These are phyloP conservation scores for Helogale parvula DNA, from an alignment of 2,113 vertebrate species.

Conservation along the genomic window DNA sequence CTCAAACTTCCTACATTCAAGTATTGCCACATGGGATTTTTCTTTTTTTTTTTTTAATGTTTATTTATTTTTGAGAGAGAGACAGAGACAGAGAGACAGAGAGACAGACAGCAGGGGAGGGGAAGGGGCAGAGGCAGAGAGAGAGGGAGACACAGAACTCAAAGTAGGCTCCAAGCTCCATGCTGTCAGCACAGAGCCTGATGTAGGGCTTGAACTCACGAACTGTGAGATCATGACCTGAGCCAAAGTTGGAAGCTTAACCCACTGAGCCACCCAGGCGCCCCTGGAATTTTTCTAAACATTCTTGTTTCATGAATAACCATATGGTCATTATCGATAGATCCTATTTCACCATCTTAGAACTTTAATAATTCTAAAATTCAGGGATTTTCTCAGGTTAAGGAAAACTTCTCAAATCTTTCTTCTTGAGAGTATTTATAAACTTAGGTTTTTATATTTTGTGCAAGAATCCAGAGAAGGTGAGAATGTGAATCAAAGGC, in stretches of 20 bases:
- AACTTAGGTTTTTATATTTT: not conserved
- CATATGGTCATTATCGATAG: not conserved
- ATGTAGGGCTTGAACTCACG: too few species aligned
- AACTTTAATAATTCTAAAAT: conserved; percentile 31
- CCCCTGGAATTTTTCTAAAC: not conserved
- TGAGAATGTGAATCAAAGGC: not conserved
- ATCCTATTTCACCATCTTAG: not conserved
- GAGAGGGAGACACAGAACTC: too few species aligned
- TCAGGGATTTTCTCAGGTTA: not conserved
- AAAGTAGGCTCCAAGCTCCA: too few species aligned
- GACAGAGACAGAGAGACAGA: too few species aligned
- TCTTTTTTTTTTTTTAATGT: too few species aligned
- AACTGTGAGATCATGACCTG: too few species aligned
- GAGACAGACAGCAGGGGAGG: too few species aligned
- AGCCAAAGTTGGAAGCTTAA: too few species aligned
- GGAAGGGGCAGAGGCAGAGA: too few species aligned
- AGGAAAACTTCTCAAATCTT: not conserved
- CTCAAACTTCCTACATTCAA: not conserved
- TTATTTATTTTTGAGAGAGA: too few species aligned
- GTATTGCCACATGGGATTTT: not conserved
- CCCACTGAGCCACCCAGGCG: too few species aligned
- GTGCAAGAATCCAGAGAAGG: not conserved
- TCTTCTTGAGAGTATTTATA: not conserved
- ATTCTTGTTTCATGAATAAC: not conserved
- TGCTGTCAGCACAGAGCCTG: too few species aligned